Base-by-base conservation (phyloP, 2,888 invertebrate species). In the Pristionchus entomophagus region DNA sequence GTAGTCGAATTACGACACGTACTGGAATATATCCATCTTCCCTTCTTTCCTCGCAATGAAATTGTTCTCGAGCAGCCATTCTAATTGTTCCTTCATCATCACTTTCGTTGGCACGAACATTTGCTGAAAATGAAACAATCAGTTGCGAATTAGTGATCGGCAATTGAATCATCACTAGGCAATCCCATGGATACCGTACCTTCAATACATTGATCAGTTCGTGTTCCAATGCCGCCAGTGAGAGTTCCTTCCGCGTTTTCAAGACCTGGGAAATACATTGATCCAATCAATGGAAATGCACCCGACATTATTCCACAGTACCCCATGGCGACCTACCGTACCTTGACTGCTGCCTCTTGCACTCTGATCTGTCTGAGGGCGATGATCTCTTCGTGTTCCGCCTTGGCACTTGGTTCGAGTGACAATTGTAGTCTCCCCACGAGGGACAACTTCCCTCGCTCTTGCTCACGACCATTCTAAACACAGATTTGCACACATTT, bases 81-180 rank as follows among this genome's bases (percentile, higher is more conserved):
- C 99, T 84, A 99, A 95, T 95, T 99, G 99, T 94, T 99, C 99
- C 94, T 99, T 99, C 92, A 99, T 99, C 96, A 99, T 97, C 95
- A 99, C 98, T 94, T 98, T 98, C 88, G 97, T 97, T 41, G 99
- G 99, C 93, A 99, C 95, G 95, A 99, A 99, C 98, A 99, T 98
- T 94, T 98, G 98, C 95, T 85, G 85, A 5, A 85, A 85, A 26
- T 80, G 1, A 0, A 0, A 29, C 29, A 0, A 51, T 51, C 56
- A 56, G 8, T 17, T 14, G 17, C 6, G 41, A 73, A 6, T 38
- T 5, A 41, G 41, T 14, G 17, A 4, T 38, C n/a, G 35, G 19
- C 38, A 38, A 38, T 45, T 10, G 14, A 35, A 19, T 45, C 6
- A 3, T 29, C 22, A 38, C 65, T 38, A 35, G 6, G 6, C 19